Conservation (phyloP, 2,113 vertebrate species). For the Pseudorhombus dupliciocellatus region DNA sequence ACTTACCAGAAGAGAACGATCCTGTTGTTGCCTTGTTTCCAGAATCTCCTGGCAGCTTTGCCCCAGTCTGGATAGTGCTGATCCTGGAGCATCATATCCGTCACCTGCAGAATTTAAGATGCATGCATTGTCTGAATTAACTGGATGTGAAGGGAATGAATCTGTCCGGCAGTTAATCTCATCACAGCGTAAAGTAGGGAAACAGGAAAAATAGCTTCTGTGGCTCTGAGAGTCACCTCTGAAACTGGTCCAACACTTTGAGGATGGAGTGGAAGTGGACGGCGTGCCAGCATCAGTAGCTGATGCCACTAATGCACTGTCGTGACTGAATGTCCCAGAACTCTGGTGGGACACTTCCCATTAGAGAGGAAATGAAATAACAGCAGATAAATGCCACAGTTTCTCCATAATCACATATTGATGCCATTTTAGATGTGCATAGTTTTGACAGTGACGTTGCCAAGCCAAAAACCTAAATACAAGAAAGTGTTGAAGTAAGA, state of each 20-base stretch:
- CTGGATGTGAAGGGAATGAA: background rate
- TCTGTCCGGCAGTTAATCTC: background rate
- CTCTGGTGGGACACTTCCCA: too few relatives aligned
- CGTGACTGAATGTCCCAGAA: background rate
- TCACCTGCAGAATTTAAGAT: constrained; percentile 83
- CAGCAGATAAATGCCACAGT: background rate
- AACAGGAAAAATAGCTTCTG: background rate
- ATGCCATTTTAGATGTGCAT: background rate
- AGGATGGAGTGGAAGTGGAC: background rate
- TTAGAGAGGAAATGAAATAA: background rate
- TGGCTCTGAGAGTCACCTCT: background rate
- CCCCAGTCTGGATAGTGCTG: constrained; percentile 95
- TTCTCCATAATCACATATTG: background rate
- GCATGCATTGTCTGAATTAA: background rate
- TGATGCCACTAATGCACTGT: background rate
- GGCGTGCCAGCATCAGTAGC: background rate
- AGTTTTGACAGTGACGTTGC: background rate
- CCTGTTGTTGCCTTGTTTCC: constrained; percentile 93
- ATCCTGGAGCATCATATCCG: constrained; percentile 99
- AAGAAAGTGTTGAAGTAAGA: too few relatives aligned
- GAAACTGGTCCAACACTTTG: background rate
- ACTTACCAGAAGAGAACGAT: constrained; percentile 96
- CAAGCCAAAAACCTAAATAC: background rate
- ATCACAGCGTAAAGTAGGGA: background rate
- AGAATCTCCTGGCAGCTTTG: constrained; percentile 90